Base-by-base conservation (phyloP, 1,140 invertebrate genomes). In the Diachasmimorpha longicaudata region DNA sequence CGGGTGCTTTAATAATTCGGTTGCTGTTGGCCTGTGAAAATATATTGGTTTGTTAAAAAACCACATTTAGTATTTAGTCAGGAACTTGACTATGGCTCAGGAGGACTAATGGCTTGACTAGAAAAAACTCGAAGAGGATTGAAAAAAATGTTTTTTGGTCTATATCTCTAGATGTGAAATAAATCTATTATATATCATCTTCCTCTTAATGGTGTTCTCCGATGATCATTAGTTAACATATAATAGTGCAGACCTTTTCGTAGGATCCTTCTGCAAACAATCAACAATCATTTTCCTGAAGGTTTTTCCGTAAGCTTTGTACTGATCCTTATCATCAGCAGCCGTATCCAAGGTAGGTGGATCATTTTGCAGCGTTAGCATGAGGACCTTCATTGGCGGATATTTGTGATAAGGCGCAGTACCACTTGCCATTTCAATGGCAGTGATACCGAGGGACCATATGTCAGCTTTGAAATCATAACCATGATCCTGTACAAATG, bases 391-490 rank as follows among this genome's bases (percentile, higher is more conserved):
- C 98, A 99, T 99, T 0, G 98, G 98, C 48, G 98, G 97, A 89
- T 98, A 99, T 86, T 98, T 99, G 85, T 99, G 97, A 87, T 99
- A 99, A 0, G 98, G 98, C 0, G 98, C 98, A 10, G 97, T 98
- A 13, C 98, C 98, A 9, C 98, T 99, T 0, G 98, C 98, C 93
- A 99, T 94, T 90, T 99, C 98, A 80, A 99, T 99, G 0, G 98
- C 98, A 0, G 98, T 99, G 74, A 99, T 99, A 31, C 98, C 98
- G 88, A 99, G 95, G 31, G 97, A 99, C 98, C 98, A 99, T 78
- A 99, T 99, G 85, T 99, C 98, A n/a, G 98, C 98, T 90, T 99
- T 99, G 88, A 98, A 99, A 88, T 99, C 98, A 85, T 99, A 99
- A 0, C 98, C 98, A 86, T 97, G 96, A 84, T 99, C 97, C 95